These are phyloP conservation scores for Cherax quadricarinatus DNA, from an alignment of 1,140 invertebrate species.

Conservation along the genomic window DNA sequence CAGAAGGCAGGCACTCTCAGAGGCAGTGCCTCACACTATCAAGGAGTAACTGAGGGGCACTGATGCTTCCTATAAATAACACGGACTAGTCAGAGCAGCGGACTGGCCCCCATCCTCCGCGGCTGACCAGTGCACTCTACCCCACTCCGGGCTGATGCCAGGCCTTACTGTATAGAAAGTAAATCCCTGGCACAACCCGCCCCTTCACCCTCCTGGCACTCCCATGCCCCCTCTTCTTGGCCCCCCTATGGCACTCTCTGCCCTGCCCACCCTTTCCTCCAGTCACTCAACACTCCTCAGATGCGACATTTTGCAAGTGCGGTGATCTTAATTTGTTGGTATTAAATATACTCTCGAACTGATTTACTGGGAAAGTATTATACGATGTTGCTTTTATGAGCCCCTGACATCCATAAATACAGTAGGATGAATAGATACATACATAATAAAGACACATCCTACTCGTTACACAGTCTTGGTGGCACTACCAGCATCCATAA, in stretches of 20 bases:
- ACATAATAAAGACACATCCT: no score
- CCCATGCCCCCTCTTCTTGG: background rate
- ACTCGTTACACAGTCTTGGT: no score
- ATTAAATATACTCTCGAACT: background rate
- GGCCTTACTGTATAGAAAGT: background rate
- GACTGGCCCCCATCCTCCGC: background rate
- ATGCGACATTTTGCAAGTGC: background rate
- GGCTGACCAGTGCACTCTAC: background rate
- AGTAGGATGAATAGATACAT: no score
- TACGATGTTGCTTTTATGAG: background rate
- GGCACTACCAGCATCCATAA: no score
- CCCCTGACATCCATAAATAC: no score
- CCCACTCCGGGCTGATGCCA: background rate
- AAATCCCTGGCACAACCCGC: background rate
- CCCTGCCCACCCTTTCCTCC: background rate
- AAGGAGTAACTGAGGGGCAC: background rate
- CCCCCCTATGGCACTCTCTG: background rate
- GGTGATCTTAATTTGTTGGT: background rate
- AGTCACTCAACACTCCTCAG: background rate
- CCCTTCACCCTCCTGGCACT: background rate
- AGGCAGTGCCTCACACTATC: background rate
- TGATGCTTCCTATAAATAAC: background rate
- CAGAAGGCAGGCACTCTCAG: background rate
- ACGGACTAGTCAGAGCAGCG: background rate
- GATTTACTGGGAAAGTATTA: background rate